Evolutionary conservation across 2,888 invertebrate species (phyloP).

Genomic region (Agrilus biguttatus): DNA sequence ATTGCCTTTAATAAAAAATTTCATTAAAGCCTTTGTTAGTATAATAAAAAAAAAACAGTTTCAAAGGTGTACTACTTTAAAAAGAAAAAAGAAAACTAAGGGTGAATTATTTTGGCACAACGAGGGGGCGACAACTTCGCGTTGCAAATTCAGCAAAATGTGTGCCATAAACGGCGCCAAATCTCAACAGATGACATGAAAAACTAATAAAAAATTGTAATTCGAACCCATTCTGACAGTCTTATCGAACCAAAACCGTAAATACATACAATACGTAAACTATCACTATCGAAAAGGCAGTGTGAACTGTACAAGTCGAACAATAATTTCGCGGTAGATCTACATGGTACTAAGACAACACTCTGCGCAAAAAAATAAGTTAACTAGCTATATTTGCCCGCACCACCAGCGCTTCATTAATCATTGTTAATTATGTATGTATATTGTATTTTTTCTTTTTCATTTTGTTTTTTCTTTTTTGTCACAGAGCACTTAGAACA

Average conservation of each 20-base stretch:
- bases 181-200: background rate
- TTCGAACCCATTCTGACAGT: slow-evolving; percentile 6
- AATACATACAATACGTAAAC: slow-evolving; percentile 10
- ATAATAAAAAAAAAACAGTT: no score
- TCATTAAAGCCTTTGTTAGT: no score
- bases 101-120: slow-evolving; percentile 3
- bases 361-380: slow-evolving; percentile 23
- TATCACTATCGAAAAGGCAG: slow-evolving; percentile 15
- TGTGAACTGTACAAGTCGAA: slow-evolving; percentile 14
- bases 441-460: slow-evolving; percentile 3
- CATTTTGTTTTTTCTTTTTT: slow-evolving; percentile 3
- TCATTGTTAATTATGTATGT: background rate
- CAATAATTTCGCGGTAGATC: slow-evolving; percentile 11
- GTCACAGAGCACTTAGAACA: background rate
- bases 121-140: slow-evolving; percentile 2
- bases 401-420: slow-evolving; percentile 5
- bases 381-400: background rate
- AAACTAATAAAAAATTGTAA: slow-evolving; percentile 1
- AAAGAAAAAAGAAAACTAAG: no score
- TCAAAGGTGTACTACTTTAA: no score
- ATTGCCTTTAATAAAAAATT: no score
- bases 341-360: slow-evolving; percentile 16
- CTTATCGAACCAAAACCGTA: slow-evolving; percentile 12
- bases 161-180: no score
- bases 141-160: slow-evolving; percentile 5